A percentile compares a stretch with the other conserved stretches of the same genome.
Conservation (phyloP, 2,113 vertebrate genomes). For the Etheostoma spectabile region DNA sequence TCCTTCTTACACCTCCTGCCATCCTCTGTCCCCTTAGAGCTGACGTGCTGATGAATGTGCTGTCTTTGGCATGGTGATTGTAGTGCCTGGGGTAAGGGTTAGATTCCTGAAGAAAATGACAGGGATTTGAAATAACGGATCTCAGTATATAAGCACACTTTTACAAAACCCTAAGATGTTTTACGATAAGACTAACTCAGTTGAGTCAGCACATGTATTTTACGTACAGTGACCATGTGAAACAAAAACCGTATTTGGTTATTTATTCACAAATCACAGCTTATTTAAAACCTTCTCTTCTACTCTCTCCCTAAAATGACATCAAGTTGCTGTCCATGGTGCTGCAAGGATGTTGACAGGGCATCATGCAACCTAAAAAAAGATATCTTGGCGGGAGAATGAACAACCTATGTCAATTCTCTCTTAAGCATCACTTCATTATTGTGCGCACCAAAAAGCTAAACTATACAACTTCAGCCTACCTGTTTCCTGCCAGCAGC, state of each 20-base stretch:
- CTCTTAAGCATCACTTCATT: background rate
- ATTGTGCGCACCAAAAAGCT: background rate
- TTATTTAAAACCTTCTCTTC: background rate
- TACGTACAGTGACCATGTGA: background rate
- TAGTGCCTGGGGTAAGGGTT: slow-evolving; percentile 11
- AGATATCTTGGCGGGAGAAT: background rate
- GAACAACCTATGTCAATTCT: background rate
- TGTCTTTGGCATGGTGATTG: slow-evolving; percentile 22
- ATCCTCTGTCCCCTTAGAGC: slow-evolving; percentile 54
- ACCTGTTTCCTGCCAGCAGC: slow-evolving; percentile 57
- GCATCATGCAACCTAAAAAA: background rate
- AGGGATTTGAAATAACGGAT: background rate
- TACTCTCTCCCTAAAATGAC: background rate
- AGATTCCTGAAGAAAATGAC: slow-evolving; percentile 27
- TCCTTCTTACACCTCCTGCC: slow-evolving; percentile 44
- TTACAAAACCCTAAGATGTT: background rate
- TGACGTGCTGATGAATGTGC: slow-evolving; percentile 16
- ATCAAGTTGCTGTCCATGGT: slow-evolving; percentile 44
- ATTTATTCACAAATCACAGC: background rate
- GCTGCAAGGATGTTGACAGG: slow-evolving; percentile 7
- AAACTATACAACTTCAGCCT: slow-evolving; percentile 47
- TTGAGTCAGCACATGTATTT: background rate
- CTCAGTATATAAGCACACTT: background rate
- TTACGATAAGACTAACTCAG: background rate
- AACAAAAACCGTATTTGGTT: background rate